These are phyloP conservation scores for Brevimyrus niger DNA, from an alignment of 2,113 vertebrate genomes.

Conservation along the genomic window DNA sequence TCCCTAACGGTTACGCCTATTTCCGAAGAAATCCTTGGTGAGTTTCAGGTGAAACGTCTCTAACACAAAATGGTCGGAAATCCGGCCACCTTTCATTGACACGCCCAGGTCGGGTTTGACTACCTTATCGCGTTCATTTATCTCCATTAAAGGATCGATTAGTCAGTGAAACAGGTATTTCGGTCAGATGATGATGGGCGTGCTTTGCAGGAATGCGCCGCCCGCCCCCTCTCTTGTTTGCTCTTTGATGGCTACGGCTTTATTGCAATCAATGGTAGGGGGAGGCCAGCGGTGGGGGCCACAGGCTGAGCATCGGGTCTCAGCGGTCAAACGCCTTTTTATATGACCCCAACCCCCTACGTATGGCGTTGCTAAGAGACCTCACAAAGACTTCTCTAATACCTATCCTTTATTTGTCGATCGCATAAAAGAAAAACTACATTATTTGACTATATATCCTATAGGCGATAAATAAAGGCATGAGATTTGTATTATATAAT, in stretches of 20 bases:
- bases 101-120: not conserved
- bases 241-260: not conserved
- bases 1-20: not conserved
- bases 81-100: not conserved
- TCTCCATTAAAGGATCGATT: not conserved
- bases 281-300: not conserved
- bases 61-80: not conserved
- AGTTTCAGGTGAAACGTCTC: not conserved
- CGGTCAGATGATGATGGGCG: not conserved
- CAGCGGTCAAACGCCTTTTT: slow-evolving; percentile 3
- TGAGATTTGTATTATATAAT: not conserved
- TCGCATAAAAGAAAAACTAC: not conserved
- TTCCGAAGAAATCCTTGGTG: not conserved
- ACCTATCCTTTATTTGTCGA: not conserved
- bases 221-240: not conserved
- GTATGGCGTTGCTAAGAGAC: not conserved
- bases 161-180: not conserved
- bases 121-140: not conserved
- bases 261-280: not conserved
- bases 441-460: not conserved
- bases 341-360: not conserved
- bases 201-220: not conserved
- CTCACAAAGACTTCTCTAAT: not conserved
- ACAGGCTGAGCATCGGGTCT: not conserved
- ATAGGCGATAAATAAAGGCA: not conserved